A percentile compares a stretch with the other conserved stretches of the same genome.
Evolutionary conservation across 2,113 vertebrate genomes (phyloP).

Genomic region (Arenaria interpres): DNA sequence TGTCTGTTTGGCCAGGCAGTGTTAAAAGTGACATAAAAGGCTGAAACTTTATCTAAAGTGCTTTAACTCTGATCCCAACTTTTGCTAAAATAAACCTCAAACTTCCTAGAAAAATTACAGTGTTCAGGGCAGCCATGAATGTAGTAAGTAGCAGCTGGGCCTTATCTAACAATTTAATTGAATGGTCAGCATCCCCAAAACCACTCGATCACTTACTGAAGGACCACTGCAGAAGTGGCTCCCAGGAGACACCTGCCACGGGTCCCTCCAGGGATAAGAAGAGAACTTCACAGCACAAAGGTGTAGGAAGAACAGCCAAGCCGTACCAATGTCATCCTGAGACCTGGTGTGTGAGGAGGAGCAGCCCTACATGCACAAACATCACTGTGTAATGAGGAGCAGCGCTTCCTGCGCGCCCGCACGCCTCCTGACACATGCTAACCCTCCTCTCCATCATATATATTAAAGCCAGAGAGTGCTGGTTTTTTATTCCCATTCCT

Average conservation of each 20-base stretch:
- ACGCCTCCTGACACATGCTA: fast-evolving
- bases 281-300: neutral
- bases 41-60: neutral
- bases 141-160: neutral
- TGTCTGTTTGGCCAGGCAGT: neutral
- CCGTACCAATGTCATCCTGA: neutral
- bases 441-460: neutral
- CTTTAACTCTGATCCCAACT: neutral
- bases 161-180: neutral
- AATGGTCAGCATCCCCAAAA: neutral
- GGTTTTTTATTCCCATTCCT: neutral
- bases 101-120: neutral
- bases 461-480: neutral
- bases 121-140: neutral
- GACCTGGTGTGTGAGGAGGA: neutral
- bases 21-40: neutral
- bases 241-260: neutral
- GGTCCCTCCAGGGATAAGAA: neutral
- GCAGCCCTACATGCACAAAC: neutral
- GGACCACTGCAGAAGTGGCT: neutral
- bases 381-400: fast-evolving
- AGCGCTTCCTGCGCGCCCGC: neutral
- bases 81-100: neutral
- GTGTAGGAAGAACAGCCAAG: neutral
- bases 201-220: neutral